Evolutionary conservation across 2,797 vertebrate species (phyloP).

Genomic region (Steatocranus sp.): DNA sequence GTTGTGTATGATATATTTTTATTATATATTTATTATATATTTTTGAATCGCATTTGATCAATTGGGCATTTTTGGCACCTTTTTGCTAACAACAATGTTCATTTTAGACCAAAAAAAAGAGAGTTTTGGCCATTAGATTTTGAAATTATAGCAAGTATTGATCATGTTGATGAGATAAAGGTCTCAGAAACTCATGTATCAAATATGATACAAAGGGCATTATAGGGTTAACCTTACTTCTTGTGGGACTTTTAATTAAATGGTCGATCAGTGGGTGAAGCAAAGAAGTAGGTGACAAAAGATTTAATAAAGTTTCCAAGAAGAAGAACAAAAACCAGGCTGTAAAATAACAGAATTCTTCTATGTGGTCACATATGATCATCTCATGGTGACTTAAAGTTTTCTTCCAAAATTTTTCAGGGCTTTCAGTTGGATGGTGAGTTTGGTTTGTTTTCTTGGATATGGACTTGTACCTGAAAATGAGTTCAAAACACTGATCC

Average conservation of each 20-base stretch:
- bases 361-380: background rate
- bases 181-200: background rate
- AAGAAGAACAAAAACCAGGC: background rate
- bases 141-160: background rate
- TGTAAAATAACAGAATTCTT: background rate
- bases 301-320: background rate
- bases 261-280: background rate
- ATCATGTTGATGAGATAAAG: background rate
- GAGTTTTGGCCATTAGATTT: background rate
- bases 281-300: background rate
- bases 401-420: accelerated
- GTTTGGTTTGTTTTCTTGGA: background rate
- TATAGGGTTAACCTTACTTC: background rate
- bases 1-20: background rate
- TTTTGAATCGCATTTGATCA: background rate
- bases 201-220: background rate
- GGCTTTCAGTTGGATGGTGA: background rate
- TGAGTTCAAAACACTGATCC: background rate
- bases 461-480: background rate
- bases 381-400: background rate
- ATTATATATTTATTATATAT: background rate
- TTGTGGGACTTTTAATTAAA: background rate
- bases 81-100: background rate
- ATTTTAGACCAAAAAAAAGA: background rate
- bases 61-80: background rate